Base-by-base conservation (phyloP, 2,888 invertebrate genomes). In the Pimpla rufipes region DNA sequence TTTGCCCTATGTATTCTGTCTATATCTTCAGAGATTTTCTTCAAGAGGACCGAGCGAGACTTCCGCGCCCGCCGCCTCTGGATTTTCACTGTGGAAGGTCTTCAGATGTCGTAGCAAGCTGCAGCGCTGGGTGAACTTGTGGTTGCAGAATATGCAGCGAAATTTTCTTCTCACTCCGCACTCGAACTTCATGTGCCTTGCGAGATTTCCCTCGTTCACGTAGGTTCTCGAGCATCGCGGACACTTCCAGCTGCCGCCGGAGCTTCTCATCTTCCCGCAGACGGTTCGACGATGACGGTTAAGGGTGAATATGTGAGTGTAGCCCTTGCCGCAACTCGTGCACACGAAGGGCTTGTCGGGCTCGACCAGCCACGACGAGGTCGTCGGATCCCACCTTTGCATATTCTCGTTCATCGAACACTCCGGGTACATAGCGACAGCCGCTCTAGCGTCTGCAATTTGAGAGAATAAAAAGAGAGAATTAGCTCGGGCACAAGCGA, bases 101-200 rank as follows among this genome's bases (percentile, higher is more conserved):
- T 88, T 89, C 81, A 91, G 68, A 29, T 91, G 91, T 29, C 91
- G 83, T 1, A 84, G 86, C 16, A 91, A 77, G 67, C 90, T 90
- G 74, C 87, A 89, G 8, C 88, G 86, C 52, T 91, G 91, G 1
- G 90, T 90, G 29, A 90, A 91, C 74, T 85, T 88, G 8, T 81
- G 85, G 18, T 87, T 85, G 81, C 92, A 92, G 66, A 90, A 88
- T 35, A 90, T 77, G 66, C 92, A 92, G 70, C 81, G 86, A 78
- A 96, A 97, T 93, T 95, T 95, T 81, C 96, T 95, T 87, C 95
- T 95, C 70, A 95, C 95, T 84, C 95, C 95, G 92, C 97, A 97
- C 92, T 97, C 97, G 90, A 96, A 96, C 89, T 95, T 95, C 89
- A 96, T 95, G 92, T 97, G 97, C 3, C 90, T 89, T 52, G 84